Evolutionary conservation across 2,113 vertebrate genomes (phyloP).

Genomic region (Mobula hypostoma): DNA sequence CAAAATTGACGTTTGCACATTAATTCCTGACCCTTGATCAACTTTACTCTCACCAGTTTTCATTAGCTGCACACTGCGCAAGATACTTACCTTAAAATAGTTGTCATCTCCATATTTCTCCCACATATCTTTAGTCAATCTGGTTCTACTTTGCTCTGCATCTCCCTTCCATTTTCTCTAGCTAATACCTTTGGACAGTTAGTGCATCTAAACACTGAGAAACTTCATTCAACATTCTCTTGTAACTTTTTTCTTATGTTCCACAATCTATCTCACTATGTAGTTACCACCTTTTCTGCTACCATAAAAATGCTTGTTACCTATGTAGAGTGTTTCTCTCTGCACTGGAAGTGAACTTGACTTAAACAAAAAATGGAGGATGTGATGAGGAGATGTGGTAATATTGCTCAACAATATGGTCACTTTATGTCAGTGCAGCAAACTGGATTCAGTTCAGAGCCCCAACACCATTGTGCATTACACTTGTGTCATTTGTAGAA

Average conservation of each 20-base stretch:
- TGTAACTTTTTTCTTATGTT: not conserved
- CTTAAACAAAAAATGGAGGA: not conserved
- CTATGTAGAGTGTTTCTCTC: not conserved
- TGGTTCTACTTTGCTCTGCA: not conserved
- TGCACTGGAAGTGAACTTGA: not conserved
- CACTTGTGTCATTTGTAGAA: no score
- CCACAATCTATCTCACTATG: not conserved
- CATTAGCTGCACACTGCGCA: not conserved
- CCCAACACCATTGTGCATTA: not conserved
- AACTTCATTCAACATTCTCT: not conserved
- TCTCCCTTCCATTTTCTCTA: not conserved
- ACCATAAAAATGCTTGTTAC: not conserved
- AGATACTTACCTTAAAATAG: not conserved
- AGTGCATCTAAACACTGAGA: not conserved
- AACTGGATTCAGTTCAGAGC: not conserved
- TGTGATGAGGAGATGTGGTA: not conserved
- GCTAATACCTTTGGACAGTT: not conserved
- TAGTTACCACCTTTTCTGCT: not conserved
- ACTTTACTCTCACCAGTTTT: not conserved
- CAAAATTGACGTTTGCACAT: not conserved
- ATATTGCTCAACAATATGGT: not conserved
- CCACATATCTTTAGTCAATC: not conserved
- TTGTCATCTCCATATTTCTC: not conserved
- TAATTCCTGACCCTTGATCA: not conserved
- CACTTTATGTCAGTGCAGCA: not conserved